Percentiles rank a stretch among this genome's conserved stretches.
These are phyloP conservation scores for Dasyurus viverrinus DNA, from an alignment of 2,113 vertebrate species.

Conservation along the genomic window DNA sequence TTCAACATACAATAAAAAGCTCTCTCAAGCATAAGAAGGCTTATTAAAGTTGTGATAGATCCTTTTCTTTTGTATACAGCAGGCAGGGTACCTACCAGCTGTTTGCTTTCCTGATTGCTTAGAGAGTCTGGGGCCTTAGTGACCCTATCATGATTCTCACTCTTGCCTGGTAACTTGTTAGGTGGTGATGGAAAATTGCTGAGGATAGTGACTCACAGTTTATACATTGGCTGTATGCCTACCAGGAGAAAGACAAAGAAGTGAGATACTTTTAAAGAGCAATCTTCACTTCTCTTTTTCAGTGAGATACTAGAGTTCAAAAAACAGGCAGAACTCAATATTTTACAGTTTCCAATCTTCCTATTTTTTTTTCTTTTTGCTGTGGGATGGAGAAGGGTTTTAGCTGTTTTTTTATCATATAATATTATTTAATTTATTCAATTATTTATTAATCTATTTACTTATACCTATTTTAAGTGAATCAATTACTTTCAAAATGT, in stretches of 20 bases:
- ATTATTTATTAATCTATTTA: background rate
- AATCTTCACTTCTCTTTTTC: background rate
- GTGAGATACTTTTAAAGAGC: too few species aligned
- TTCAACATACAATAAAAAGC: background rate
- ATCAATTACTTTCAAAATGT: background rate
- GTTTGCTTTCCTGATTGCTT: background rate
- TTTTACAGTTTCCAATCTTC: background rate
- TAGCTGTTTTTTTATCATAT: background rate
- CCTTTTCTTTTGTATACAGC: background rate
- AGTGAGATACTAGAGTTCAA: background rate
- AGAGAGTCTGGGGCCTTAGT: background rate
- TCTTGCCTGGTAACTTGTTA: background rate
- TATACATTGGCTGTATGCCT: background rate
- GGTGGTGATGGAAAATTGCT: too few species aligned
- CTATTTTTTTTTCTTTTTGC: background rate
- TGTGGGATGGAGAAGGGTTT: background rate
- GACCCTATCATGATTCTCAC: too few species aligned
- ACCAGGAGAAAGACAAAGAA: background rate
- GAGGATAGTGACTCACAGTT: background rate
- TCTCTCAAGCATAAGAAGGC: background rate
- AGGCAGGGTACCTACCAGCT: background rate
- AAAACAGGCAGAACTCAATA: background rate
- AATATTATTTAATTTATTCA: background rate
- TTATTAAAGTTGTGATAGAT: background rate
- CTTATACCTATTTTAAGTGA: background rate